Percentiles rank a stretch among this genome's conserved stretches.
Conservation (phyloP, 2,113 vertebrate species). For the Plecturocebus donacophilus region DNA sequence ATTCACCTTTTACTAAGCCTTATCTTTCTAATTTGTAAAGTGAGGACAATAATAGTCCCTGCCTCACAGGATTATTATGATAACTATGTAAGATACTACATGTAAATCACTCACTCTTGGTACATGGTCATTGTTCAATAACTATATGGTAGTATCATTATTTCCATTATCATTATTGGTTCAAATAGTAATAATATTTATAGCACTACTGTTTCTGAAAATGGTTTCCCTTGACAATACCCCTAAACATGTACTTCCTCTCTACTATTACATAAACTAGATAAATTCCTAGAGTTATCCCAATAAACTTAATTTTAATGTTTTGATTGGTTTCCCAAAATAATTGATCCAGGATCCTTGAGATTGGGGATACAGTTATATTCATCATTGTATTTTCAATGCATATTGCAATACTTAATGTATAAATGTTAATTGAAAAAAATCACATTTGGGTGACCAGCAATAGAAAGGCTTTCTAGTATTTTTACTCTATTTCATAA, state of each 20-base stretch:
- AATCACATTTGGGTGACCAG: background rate
- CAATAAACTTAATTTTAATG: background rate
- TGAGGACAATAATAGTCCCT: background rate
- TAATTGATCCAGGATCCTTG: background rate
- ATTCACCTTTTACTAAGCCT: background rate
- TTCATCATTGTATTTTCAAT: background rate
- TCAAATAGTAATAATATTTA: background rate
- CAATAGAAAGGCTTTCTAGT: background rate
- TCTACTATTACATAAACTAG: background rate
- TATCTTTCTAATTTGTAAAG: background rate
- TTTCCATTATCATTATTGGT: background rate
- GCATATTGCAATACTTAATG: background rate
- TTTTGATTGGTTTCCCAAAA: background rate
- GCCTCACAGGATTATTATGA: background rate
- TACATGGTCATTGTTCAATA: background rate
- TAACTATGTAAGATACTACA: background rate
- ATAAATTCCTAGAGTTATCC: background rate
- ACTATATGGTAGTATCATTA: background rate
- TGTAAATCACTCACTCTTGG: background rate
- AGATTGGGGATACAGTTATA: background rate
- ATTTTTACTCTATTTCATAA: constrained; percentile 19
- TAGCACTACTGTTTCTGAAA: constrained; percentile 5
- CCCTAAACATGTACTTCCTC: background rate
- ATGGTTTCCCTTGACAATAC: background rate
- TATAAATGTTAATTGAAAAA: background rate